Percentiles rank a stretch among this genome's conserved stretches.
phyloP scores from a whole-genome alignment of 35 echinoderm and acorn worm genomes.

The Hemicentrotus pulcherrimus region DNA sequence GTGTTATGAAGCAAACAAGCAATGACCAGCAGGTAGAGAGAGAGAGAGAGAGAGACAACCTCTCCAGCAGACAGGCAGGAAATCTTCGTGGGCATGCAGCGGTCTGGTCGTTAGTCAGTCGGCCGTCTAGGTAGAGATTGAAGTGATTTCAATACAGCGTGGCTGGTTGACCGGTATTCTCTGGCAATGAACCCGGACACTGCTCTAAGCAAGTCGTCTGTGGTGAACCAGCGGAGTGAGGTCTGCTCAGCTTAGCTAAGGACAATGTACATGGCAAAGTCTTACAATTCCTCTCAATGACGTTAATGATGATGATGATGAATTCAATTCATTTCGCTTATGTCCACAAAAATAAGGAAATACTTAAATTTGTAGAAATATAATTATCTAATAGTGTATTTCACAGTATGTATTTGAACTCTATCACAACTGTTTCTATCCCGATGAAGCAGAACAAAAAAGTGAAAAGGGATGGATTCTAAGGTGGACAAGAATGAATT shows the following conservation, averaged over 20 bases:
- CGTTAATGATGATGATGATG: neutral
- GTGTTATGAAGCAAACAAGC: neutral
- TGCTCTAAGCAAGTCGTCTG: neutral
- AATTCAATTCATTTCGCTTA: neutral
- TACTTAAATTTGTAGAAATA: neutral
- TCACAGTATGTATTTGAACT: neutral
- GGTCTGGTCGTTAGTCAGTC: neutral
- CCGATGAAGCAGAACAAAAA: neutral
- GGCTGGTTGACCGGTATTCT: conserved; percentile 7
- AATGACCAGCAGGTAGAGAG: neutral
- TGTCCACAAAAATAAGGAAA: neutral
- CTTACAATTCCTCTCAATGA: neutral
- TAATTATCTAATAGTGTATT: neutral
- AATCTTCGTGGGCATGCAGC: neutral
- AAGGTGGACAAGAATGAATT: neutral
- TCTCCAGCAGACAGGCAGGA: neutral
- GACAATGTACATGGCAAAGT: neutral
- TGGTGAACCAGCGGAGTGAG: neutral
- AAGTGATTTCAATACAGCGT: conserved; percentile 18
- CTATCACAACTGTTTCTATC: neutral
- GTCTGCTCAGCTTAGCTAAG: neutral
- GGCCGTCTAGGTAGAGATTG: neutral
- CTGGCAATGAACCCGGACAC: neutral
- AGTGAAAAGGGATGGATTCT: neutral
- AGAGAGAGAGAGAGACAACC: neutral